phyloP scores from a whole-genome alignment of 2,113 vertebrate species.

The Oxygymnocypris stewartii region DNA sequence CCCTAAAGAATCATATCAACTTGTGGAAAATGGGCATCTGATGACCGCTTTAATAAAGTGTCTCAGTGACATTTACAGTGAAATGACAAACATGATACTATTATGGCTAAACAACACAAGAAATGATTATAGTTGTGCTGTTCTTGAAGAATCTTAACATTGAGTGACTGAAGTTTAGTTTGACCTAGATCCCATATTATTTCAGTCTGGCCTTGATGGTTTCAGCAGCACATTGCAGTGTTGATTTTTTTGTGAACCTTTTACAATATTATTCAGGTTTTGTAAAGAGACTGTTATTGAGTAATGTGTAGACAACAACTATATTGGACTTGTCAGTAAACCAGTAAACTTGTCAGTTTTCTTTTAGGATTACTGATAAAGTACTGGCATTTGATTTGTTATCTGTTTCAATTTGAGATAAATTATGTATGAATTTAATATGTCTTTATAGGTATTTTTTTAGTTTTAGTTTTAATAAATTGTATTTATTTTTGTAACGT shows the following conservation, averaged over 20 bases:
- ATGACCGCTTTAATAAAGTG: neutral
- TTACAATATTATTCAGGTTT: neutral
- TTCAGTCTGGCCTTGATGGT: neutral
- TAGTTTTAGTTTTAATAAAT: no score
- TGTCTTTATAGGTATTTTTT: no score
- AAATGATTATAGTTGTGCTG: neutral
- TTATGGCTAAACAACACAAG: neutral
- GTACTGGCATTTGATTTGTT: no score
- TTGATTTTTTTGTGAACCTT: neutral
- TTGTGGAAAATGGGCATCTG: no score
- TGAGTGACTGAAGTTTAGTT: neutral
- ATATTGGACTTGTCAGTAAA: neutral
- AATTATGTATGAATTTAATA: no score
- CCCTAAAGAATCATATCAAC: no score
- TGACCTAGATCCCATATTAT: no score
- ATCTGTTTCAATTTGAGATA: no score
- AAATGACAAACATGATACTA: neutral
- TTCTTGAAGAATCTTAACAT: neutral
- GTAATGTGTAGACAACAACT: neutral
- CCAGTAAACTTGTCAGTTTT: no score
- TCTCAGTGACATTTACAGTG: neutral
- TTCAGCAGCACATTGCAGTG: neutral
- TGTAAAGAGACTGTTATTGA: neutral
- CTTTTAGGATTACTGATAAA: no score
- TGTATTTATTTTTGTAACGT: no score